These are phyloP conservation scores for Phrixothrix hirtus DNA, from an alignment of 2,888 invertebrate species.

Conservation along the genomic window DNA sequence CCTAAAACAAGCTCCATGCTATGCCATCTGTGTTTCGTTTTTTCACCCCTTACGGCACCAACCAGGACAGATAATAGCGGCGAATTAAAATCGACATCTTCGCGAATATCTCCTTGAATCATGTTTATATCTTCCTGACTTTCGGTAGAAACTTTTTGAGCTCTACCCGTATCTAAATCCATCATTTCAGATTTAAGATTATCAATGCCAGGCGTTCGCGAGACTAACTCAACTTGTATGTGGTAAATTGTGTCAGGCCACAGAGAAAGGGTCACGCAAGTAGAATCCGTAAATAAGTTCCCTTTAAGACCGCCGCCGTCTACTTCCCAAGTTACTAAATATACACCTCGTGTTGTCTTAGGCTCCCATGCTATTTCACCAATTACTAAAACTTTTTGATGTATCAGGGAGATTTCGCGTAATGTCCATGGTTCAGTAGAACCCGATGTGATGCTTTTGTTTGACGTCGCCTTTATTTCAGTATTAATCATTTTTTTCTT, in stretches of 20 bases:
- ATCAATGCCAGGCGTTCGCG: conserved; percentile 64
- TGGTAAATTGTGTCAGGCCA: conserved; percentile 83
- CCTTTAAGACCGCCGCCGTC: conserved; percentile 81
- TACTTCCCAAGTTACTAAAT: conserved; percentile 83
- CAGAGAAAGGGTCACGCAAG: conserved; percentile 75
- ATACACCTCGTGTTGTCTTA: conserved; percentile 67
- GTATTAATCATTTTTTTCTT: conserved; percentile 58
- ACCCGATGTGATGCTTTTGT: conserved; percentile 57
- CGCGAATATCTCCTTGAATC: conserved; percentile 51
- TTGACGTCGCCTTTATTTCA: conserved; percentile 59
- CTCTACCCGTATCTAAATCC: conserved; percentile 67
- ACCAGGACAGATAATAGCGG: conserved; percentile 65
- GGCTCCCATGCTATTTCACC: conserved; percentile 76
- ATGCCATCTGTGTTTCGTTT: conserved; percentile 60
- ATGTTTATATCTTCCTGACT: conserved; percentile 65
- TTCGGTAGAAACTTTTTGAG: conserved; percentile 67
- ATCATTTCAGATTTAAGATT: conserved; percentile 68
- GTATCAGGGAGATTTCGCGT: conserved; percentile 70
- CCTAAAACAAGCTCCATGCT: conserved; percentile 64
- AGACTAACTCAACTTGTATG: conserved; percentile 74
- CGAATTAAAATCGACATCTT: conserved; percentile 57
- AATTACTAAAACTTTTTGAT: conserved; percentile 72
- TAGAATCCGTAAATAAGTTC: conserved; percentile 79
- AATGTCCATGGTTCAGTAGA: conserved; percentile 64
- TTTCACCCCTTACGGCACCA: conserved; percentile 66